Percentiles rank a stretch among this genome's conserved stretches.
Conservation (phyloP, 2,113 vertebrate genomes). For the Donacobius atricapilla region DNA sequence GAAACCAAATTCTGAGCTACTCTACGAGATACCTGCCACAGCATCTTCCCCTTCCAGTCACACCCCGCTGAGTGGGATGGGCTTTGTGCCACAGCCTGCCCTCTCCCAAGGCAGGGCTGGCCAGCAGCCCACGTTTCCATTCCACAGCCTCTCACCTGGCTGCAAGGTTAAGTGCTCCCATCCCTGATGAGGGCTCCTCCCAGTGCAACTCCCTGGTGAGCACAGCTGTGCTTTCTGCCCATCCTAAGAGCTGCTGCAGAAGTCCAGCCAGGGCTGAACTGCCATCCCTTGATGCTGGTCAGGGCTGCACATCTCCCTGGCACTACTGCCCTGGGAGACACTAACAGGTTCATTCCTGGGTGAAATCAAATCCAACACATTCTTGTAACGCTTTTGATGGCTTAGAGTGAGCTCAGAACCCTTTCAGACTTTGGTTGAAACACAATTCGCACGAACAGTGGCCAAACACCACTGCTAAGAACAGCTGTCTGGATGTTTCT, state of each 20-base stretch:
- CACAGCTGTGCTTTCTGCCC: background rate
- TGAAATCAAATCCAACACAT: background rate
- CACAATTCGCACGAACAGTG: accelerated
- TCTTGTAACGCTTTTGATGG: background rate
- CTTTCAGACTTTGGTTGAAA: background rate
- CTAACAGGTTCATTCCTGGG: background rate
- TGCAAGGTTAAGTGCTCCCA: background rate
- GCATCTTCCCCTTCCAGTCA: background rate
- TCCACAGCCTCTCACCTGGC: background rate
- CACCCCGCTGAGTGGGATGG: background rate
- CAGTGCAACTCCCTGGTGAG: background rate
- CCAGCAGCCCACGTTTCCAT: background rate
- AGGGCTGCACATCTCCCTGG: background rate
- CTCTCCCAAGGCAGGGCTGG: background rate
- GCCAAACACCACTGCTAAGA: background rate
- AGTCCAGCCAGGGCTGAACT: background rate
- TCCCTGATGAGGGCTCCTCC: accelerated
- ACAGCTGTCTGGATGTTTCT: background rate
- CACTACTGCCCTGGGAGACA: background rate
- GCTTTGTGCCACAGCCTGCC: background rate
- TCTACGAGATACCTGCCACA: background rate
- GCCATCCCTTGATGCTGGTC: background rate
- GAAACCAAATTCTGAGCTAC: background rate
- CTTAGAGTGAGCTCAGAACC: background rate
- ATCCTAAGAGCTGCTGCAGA: background rate